These are phyloP conservation scores for Aurelia aurita DNA, from an alignment of 30 jellyfish, hydroid and myxozoan species.

Conservation along the genomic window DNA sequence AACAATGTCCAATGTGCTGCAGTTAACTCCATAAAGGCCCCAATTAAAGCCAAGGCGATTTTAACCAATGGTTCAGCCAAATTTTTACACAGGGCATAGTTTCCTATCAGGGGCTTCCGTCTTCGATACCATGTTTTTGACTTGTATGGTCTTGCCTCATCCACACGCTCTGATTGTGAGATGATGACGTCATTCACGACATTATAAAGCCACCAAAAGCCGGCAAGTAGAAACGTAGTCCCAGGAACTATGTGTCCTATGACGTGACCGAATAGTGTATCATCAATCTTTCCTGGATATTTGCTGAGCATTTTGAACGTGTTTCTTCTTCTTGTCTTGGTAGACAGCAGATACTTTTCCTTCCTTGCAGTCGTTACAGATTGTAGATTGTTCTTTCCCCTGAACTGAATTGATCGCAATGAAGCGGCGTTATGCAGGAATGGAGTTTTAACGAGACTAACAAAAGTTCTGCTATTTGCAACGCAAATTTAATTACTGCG, in stretches of 20 bases:
- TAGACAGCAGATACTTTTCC: no score
- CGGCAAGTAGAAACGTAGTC: constrained; percentile 39
- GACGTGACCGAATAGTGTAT: constrained; percentile 63
- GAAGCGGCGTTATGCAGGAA: no score
- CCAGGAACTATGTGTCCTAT: constrained; percentile 78
- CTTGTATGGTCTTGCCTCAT: constrained; percentile 9
- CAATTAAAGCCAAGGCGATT: constrained; percentile 21
- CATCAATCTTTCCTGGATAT: constrained; percentile 38
- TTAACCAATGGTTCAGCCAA: constrained; percentile 45
- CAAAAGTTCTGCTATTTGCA: no score
- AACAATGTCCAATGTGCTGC: constrained; percentile 56
- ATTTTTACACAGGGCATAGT: constrained; percentile 1
- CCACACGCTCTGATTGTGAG: constrained; percentile 25
- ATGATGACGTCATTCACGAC: constrained; percentile 3
- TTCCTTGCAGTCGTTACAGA: no score
- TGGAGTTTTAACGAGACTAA: no score
- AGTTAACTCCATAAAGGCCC: constrained; percentile 52
- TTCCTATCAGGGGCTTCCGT: background rate
- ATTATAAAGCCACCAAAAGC: constrained; percentile 68
- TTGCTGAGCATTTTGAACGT: constrained; percentile 7
- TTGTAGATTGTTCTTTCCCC: no score
- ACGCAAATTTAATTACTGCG: no score
- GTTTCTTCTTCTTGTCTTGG: background rate
- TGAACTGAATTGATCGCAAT: no score
- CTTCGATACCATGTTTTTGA: constrained; percentile 52